Evolutionary conservation across 2,797 vertebrate species (phyloP).

Genomic region (Pithecia hirsuta): DNA sequence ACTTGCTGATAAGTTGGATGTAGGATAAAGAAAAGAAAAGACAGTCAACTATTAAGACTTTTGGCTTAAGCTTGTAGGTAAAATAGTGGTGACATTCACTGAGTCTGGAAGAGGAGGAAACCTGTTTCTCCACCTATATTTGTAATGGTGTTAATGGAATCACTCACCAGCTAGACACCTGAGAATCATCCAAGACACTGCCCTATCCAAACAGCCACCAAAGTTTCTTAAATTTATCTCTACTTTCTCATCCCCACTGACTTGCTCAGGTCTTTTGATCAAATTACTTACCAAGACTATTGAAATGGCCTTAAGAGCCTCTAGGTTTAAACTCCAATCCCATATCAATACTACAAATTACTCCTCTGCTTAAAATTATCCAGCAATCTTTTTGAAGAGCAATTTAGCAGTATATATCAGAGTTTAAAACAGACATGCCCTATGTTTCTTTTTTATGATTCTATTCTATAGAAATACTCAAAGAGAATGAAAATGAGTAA

Average conservation of each 20-base stretch:
- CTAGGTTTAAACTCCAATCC: not conserved
- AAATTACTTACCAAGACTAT: slow-evolving; percentile 4
- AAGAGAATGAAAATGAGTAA: slow-evolving; percentile 19
- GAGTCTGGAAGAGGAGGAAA: not conserved
- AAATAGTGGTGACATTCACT: not conserved
- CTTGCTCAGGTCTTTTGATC: not conserved
- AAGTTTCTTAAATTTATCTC: not conserved
- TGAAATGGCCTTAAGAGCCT: slow-evolving; percentile 11
- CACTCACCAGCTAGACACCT: not conserved
- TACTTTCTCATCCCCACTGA: not conserved
- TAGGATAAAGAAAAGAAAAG: not conserved
- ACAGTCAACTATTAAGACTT: not conserved
- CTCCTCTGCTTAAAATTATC: not conserved
- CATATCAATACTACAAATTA: not conserved
- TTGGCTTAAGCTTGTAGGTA: not conserved
- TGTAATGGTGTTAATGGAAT: not conserved
- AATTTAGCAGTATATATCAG: not conserved
- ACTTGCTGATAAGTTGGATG: not conserved
- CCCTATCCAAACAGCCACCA: not conserved
- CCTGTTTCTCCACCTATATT: not conserved
- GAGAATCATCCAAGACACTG: not conserved
- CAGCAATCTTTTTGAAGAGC: not conserved
- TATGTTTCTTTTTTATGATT: slow-evolving; percentile 12
- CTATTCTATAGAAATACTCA: not conserved
- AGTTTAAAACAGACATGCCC: slow-evolving; percentile 16